Base-by-base conservation (phyloP, 2,888 invertebrate genomes). In the Perdita meconis region DNA sequence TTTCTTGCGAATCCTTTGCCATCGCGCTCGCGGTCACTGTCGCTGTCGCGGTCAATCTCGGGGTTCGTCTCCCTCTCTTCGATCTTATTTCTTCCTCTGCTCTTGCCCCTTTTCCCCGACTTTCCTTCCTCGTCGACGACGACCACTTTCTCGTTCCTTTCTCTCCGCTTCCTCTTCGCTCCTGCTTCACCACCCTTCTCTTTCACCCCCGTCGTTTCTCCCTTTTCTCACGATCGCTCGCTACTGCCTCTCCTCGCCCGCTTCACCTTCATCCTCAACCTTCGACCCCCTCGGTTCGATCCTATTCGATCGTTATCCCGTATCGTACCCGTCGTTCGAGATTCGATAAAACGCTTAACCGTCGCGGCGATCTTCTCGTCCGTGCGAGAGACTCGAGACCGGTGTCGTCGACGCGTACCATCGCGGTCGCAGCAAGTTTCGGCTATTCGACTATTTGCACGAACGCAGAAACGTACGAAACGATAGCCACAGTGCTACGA, bases 351-450 rank as follows among this genome's bases (percentile, higher is more conserved):
- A 19, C 47, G 47, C 1, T 10, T 57, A 40, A 22, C 13, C 24
- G 40, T 10, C 57, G 40, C 57, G 24, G 13, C 10, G 16, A 1
- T 40, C 13, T 13, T 56, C 70, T 56, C 60, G 22, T 10, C 47
- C 44, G 2, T 34, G 36, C 30, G 34, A 66, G 44, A 38, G 19
- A 12, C 65, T 12, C 22, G 16, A 16, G 36, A 50, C 50, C 64
- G 64, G 34, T 24, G 30, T 34, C 42, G 42, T 55, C 53, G 55
- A 8, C 55, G 72, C 61, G 67, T 59, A 77, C 66, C 67, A 3
- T 19, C 47, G 73, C 84, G 63, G 64, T 67, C 77, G 73, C 87
- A 83, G 83, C 81, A 83, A 87, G 86, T 87, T 86, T 84, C 83
- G 19, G 47, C 86, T 72, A 75, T 86, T 84, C 81, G 80, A 80